Conservation (phyloP, 2,113 vertebrate genomes). For the Microcebus ravelobensis region DNA sequence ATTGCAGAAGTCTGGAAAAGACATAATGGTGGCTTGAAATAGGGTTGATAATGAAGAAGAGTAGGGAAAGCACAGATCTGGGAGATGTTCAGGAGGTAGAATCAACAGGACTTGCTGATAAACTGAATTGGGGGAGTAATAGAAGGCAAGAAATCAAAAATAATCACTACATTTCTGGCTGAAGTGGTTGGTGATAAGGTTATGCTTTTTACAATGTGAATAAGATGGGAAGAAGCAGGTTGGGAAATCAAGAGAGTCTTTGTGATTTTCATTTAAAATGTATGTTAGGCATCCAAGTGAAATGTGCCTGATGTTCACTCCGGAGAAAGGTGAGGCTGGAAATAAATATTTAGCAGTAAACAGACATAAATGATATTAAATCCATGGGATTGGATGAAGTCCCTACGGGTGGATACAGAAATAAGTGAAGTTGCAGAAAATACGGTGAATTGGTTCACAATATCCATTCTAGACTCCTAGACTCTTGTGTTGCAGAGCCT, state of each 20-base stretch:
- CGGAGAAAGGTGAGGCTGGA: neutral
- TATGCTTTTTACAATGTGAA: neutral
- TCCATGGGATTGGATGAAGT: neutral
- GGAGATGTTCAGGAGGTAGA: neutral
- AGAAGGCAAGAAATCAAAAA: neutral
- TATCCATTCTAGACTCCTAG: neutral
- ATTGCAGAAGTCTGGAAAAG: neutral
- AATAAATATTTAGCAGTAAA: neutral
- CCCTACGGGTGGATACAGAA: rapidly evolving
- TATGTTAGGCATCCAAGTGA: neutral
- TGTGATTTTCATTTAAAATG: neutral
- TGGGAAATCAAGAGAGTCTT: neutral
- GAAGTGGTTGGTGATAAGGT: neutral
- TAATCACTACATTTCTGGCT: neutral
- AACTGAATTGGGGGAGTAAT: neutral
- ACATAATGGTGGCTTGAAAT: neutral
- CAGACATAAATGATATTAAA: neutral
- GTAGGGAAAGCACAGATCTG: neutral
- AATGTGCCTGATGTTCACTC: neutral
- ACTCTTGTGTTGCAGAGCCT: neutral
- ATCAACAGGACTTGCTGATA: neutral
- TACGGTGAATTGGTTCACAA: neutral
- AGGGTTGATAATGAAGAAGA: neutral
- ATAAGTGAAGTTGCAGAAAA: neutral
- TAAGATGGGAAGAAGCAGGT: neutral